Evolutionary conservation across 1,140 invertebrate genomes (phyloP), one percentile per base, ranked within the genome.

Genomic region (Ceratoteleas bidentatus): DNA sequence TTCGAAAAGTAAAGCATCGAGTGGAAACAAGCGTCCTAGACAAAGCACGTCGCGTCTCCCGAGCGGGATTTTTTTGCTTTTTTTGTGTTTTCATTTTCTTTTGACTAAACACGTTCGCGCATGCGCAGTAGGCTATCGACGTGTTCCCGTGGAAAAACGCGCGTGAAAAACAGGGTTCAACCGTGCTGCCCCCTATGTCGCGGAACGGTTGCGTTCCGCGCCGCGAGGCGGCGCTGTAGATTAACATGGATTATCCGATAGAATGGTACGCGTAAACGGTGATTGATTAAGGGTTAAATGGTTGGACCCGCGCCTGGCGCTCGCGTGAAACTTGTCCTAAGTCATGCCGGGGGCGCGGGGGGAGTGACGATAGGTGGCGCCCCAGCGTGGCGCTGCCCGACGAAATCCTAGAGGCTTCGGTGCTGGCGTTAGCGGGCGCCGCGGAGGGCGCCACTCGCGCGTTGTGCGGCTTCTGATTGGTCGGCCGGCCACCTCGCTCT

Each of bases 401-500:
- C 49, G 75, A 34, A 72, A 68, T 69, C 50, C 56, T 73, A 73
- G 57, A 80, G 66, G 58, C 56, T 24, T 24, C 24, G 24, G 24
- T 24, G 24, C 24, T 24, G 24, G 24, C 24, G 24, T 24, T 24
- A 4, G 24, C 24, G 24, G 24, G 24, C 24, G 24, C 24, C 4
- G 24, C 24, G 24, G 24, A 24, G 24, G 24, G 24, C 24, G 24
- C 24, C 24, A 24, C 24, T 24, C 24, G 24, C 24, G 24, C 53
- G 54, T 84, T 84, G 82, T 84, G 77, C 82, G 73, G 73, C 68
- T 72, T 70, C 56, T 76, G 68, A 83, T 80, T 84, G 57, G 58
- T 84, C 58, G 54, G 58, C 68, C 70, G 56, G 79, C 70, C 78
- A 64, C 72, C 65, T 74, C 43, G 70, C 64, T 74, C 70, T 74